Evolutionary conservation across 2,888 invertebrate species (phyloP).

Genomic region (Cylindroiulus punctatus): DNA sequence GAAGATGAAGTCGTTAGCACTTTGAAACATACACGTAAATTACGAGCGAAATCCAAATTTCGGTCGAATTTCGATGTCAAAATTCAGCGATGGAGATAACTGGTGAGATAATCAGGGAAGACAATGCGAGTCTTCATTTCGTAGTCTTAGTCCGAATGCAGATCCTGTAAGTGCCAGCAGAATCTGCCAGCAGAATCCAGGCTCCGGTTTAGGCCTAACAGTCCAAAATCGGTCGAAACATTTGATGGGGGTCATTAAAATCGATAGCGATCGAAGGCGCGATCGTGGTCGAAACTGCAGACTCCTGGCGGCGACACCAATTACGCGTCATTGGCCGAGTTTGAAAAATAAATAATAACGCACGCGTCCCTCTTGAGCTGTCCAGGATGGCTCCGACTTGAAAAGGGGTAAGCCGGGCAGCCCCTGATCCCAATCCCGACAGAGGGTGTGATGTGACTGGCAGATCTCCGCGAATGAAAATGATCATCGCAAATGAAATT

Average conservation of each 20-base stretch:
- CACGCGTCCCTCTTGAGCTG: slow-evolving; percentile 17
- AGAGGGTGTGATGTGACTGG: slow-evolving; percentile 39
- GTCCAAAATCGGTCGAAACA: background rate
- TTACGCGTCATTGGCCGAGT: slow-evolving; percentile 12
- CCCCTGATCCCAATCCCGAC: background rate
- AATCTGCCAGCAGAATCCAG: background rate
- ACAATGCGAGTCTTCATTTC: too few relatives aligned
- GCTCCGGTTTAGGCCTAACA: background rate
- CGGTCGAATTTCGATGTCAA: too few relatives aligned
- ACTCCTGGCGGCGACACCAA: slow-evolving; percentile 43
- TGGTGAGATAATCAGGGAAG: too few relatives aligned
- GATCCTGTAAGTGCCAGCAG: too few relatives aligned
- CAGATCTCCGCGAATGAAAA: slow-evolving; percentile 49
- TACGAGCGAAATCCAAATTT: too few relatives aligned
- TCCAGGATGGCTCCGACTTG: background rate
- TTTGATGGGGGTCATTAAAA: background rate
- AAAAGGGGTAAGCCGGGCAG: background rate
- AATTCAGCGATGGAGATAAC: too few relatives aligned
- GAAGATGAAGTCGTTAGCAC: too few relatives aligned
- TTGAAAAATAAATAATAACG: background rate
- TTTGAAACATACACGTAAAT: too few relatives aligned
- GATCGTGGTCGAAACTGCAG: background rate
- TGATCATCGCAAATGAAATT: slow-evolving; percentile 39
- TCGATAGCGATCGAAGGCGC: slow-evolving; percentile 8
- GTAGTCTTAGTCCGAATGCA: too few relatives aligned